Evolutionary conservation across 1,140 invertebrate genomes (phyloP).

Genomic region (Physella acuta): DNA sequence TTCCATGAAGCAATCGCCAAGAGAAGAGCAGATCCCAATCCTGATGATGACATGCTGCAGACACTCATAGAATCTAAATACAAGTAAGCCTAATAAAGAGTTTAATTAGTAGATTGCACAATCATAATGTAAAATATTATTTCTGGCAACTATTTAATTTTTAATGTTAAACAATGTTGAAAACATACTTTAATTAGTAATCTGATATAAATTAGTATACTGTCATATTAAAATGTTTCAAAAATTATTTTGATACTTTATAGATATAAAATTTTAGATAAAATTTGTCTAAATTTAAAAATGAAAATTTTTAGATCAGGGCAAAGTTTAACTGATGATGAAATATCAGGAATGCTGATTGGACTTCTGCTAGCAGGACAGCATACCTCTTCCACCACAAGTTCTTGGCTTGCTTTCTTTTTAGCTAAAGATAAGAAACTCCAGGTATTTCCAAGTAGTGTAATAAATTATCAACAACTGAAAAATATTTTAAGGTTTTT

Average conservation of each 20-base stretch:
- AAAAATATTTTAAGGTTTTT: not conserved
- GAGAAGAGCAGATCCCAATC: slow-evolving; percentile 29
- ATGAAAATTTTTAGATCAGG: slow-evolving; percentile 36
- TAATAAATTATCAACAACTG: not conserved
- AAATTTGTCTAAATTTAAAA: no score
- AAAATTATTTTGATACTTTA: no score
- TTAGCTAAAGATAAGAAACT: slow-evolving; percentile 44
- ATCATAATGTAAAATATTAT: no score
- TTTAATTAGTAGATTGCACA: no score
- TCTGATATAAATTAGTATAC: no score
- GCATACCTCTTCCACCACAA: slow-evolving; percentile 53
- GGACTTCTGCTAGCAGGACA: slow-evolving; percentile 52
- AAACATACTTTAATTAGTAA: no score
- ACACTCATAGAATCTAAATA: slow-evolving; percentile 49
- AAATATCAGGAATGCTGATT: slow-evolving; percentile 52
- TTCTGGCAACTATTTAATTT: no score
- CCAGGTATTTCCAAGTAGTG: slow-evolving; percentile 35
- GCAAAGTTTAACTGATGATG: slow-evolving; percentile 43
- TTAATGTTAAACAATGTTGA: no score
- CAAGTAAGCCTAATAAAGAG: slow-evolving; percentile 48
- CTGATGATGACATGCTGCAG: slow-evolving; percentile 50
- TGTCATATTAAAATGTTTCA: no score
- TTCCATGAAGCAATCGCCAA: slow-evolving; percentile 45
- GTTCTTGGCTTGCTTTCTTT: slow-evolving; percentile 48
- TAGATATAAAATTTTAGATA: no score